Evolutionary conservation across 2,888 invertebrate genomes (phyloP), one percentile per base, ranked within the genome.

Genomic region (Nineta flava): DNA sequence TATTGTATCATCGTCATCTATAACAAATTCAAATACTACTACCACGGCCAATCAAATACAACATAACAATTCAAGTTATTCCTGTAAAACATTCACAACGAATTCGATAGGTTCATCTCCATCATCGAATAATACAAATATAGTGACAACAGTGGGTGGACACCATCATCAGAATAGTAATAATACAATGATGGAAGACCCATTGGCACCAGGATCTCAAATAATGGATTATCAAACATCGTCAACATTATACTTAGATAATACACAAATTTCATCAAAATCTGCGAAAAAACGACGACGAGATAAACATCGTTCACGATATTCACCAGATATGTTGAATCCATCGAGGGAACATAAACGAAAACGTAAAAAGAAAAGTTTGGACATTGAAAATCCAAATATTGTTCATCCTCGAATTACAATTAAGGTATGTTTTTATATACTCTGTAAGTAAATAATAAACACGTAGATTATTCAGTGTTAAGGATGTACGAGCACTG

Each of bases 361-460:
- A 40, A 87, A 87, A 60, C 74, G 85, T 54, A 87, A 87, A 72
- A 81, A 83, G 74, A 86, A 85, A 67, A 79, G 77, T 53, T 73
- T 83, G 52, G 83, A 83, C 58, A 66, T 78, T 53, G 75, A 75
- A 51, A 70, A 68, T 60, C 66, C 68, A 1, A 69, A 70, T 26
- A 53, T 54, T 2, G 77, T 77, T 19, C 81, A 81, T 65, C 81
- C 85, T 21, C 77, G 86, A 61, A 87, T 87, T 50, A 87, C 86
- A 52, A 86, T 87, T 47, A 87, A 87, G 72, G 83, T 83, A 66
- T 43, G 50, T 53, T 40, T n/a, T n/a, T n/a, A n/a, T n/a, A n/a
- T 35, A 26, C 46, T 19, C n/a, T n/a, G n/a, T n/a, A n/a, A n/a
- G n/a, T n/a, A n/a, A n/a, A n/a, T n/a, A 13, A 47, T 2, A 46